Evolutionary conservation across 2,888 invertebrate genomes (phyloP).

Genomic region (Blera fallax): DNA sequence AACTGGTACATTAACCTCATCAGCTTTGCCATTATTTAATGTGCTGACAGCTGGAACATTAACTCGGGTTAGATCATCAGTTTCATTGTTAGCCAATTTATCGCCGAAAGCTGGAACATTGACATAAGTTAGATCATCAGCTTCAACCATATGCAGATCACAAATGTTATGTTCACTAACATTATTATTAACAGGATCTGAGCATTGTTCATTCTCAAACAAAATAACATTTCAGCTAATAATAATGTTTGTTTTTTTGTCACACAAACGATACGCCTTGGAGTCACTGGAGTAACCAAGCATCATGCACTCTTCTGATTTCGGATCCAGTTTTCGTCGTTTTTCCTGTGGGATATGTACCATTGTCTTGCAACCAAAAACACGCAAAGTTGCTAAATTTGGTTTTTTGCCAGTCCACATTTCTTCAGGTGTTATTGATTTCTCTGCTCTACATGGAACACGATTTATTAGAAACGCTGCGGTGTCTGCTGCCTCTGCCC

Average conservation of each 20-base stretch:
- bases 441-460: constrained; percentile 60
- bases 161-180: not conserved
- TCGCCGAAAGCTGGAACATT: too few species aligned
- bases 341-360: constrained; percentile 52
- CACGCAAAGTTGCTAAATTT: not conserved
- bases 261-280: constrained; percentile 50
- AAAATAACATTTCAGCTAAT: not conserved
- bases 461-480: constrained; percentile 66
- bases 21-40: too few species aligned
- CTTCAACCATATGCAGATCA: not conserved
- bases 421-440: constrained; percentile 51
- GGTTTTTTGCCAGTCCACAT: constrained; percentile 59
- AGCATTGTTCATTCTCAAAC: not conserved
- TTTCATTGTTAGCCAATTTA: too few species aligned
- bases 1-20: not conserved
- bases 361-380: constrained; percentile 71
- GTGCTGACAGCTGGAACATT: too few species aligned
- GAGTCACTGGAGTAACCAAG: constrained; percentile 54
- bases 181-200: not conserved
- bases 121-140: not conserved
- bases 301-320: constrained; percentile 64
- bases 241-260: not conserved
- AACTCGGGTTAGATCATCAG: too few species aligned
- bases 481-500: constrained; percentile 62
- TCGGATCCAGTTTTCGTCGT: constrained; percentile 50